These are phyloP conservation scores for Lacerta agilis DNA, from an alignment of 2,797 vertebrate genomes.

Conservation along the genomic window DNA sequence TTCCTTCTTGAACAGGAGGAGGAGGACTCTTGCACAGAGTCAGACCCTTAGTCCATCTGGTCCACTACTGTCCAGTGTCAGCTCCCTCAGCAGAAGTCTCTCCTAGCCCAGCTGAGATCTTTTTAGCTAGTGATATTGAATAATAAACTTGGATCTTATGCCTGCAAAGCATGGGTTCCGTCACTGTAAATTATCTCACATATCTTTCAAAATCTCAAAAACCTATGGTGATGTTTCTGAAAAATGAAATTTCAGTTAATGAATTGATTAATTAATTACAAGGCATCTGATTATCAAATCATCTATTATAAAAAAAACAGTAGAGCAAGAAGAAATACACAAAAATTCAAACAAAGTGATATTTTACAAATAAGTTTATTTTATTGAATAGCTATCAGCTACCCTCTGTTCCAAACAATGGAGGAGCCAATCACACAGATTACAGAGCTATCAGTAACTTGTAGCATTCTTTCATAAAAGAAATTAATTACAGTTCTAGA, in stretches of 20 bases:
- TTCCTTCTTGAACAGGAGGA: too few species aligned
- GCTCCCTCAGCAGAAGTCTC: too few species aligned
- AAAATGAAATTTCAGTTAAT: not conserved
- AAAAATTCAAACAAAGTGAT: constrained; percentile 53
- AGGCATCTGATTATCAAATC: not conserved
- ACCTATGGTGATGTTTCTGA: not conserved
- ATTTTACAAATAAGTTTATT: constrained; percentile 79
- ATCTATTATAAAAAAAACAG: not conserved
- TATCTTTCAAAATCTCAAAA: not conserved
- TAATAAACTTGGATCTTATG: too few species aligned
- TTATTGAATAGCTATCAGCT: constrained; percentile 79
- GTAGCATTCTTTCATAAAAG: constrained; percentile 81
- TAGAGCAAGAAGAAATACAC: not conserved
- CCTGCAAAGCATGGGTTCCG: too few species aligned
- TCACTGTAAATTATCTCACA: not conserved
- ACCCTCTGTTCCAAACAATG: constrained; percentile 73
- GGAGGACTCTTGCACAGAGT: too few species aligned
- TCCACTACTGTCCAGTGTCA: too few species aligned
- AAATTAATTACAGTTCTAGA: constrained; percentile 79
- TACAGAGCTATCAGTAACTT: constrained; percentile 79
- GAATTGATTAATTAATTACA: not conserved
- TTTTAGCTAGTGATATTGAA: too few species aligned
- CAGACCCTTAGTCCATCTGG: too few species aligned
- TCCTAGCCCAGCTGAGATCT: too few species aligned
- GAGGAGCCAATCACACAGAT: constrained; percentile 75